These are phyloP conservation scores for Pristionchus pacificus DNA, from an alignment of 1,140 invertebrate genomes.

Conservation along the genomic window DNA sequence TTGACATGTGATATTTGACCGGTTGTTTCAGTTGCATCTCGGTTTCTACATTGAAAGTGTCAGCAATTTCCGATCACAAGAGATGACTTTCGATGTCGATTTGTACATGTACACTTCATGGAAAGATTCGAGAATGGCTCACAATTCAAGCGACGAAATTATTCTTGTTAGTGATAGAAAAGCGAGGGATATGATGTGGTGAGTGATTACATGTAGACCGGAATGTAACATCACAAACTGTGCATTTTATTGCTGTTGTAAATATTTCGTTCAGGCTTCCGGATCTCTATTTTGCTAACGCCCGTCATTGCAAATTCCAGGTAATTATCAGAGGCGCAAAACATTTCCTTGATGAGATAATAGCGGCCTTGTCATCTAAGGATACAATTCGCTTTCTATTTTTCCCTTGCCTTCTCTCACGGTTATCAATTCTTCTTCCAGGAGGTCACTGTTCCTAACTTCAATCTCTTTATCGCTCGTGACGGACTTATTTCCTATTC, in stretches of 20 bases:
- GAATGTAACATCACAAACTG: too few species aligned
- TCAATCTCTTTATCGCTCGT: slow-evolving; percentile 57
- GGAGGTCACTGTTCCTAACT: slow-evolving; percentile 53
- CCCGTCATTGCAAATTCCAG: slow-evolving; percentile 35
- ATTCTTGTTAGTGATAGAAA: slow-evolving; percentile 46
- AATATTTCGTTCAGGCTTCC: slow-evolving; percentile 68
- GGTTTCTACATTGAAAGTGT: slow-evolving; percentile 49
- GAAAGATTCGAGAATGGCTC: slow-evolving; percentile 46
- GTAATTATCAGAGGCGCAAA: too few species aligned
- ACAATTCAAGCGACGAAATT: slow-evolving; percentile 47
- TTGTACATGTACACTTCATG: slow-evolving; percentile 52
- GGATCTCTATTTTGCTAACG: slow-evolving; percentile 55
- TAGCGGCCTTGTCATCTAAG: too few species aligned
- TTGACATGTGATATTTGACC: too few species aligned
- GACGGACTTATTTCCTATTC: slow-evolving; percentile 59
- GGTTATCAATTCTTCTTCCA: too few species aligned
- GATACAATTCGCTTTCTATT: too few species aligned
- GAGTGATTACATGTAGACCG: too few species aligned
- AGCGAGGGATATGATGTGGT: slow-evolving; percentile 48
- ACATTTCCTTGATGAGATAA: too few species aligned
- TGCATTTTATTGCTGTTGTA: too few species aligned
- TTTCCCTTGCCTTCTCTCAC: too few species aligned
- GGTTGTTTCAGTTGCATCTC: too few species aligned
- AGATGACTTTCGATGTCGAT: slow-evolving; percentile 55
- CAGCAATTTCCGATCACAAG: slow-evolving; percentile 45